Percentiles rank a stretch among this genome's conserved stretches.
Conservation (phyloP, 2,797 vertebrate genomes). For the Eutrigla gurnardus region DNA sequence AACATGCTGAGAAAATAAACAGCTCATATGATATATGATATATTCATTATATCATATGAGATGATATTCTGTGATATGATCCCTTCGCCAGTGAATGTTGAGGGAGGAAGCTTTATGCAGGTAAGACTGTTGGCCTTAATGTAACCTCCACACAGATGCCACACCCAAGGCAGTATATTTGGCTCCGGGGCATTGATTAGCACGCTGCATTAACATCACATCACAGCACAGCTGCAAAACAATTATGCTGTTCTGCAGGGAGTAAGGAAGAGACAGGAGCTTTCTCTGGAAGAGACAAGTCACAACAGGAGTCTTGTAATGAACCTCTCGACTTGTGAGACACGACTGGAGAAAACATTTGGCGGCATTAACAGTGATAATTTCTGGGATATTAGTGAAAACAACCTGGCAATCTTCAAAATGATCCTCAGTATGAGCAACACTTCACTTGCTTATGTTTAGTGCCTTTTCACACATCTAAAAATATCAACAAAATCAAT, state of each 20-base stretch:
- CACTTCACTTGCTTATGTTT: constrained; percentile 25
- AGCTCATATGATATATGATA: neutral
- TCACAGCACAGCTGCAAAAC: constrained; percentile 39
- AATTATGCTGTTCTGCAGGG: constrained; percentile 26
- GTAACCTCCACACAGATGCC: constrained; percentile 26
- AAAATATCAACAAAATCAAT: constrained; percentile 76
- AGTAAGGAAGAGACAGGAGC: constrained; percentile 29
- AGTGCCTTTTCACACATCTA: constrained; percentile 62
- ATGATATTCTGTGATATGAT: constrained; percentile 18
- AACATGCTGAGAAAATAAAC: constrained; percentile 7
- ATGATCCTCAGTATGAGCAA: constrained; percentile 10
- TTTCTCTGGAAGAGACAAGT: constrained; percentile 47
- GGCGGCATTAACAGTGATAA: constrained; percentile 1
- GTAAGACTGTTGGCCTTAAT: constrained; percentile 15
- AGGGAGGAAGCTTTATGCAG: constrained; percentile 15
- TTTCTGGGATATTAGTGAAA: constrained; percentile 7
- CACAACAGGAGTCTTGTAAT: constrained; percentile 35
- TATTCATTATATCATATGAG: neutral
- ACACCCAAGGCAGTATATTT: constrained; percentile 40
- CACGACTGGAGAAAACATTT: constrained; percentile 23
- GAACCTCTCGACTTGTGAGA: constrained; percentile 42
- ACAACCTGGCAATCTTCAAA: constrained; percentile 10
- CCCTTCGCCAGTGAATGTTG: constrained; percentile 22
- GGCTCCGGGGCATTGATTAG: constrained; percentile 45
- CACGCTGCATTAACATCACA: constrained; percentile 48